A percentile compares a stretch with the other conserved stretches of the same genome.
These are phyloP conservation scores for Zosterops borbonicus DNA, from an alignment of 2,113 vertebrate genomes.

Conservation along the genomic window DNA sequence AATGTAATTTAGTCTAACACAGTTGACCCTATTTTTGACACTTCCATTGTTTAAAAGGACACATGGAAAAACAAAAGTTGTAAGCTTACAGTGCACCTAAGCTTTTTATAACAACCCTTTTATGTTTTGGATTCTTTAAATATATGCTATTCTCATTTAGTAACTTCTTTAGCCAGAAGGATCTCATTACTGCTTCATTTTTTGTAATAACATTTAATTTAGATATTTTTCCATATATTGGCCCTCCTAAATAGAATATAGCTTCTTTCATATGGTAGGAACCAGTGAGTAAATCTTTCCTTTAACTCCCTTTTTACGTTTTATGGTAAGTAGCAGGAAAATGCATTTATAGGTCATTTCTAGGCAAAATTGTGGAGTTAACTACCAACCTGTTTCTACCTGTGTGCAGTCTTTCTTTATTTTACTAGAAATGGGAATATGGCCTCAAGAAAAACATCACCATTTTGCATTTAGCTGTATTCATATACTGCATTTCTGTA, in stretches of 20 bases:
- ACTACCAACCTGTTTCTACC: slow-evolving; percentile 79
- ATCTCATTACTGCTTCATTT: slow-evolving; percentile 90
- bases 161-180: slow-evolving; percentile 86
- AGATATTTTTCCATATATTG: slow-evolving; percentile 86
- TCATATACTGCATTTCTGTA: slow-evolving; percentile 95
- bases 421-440: slow-evolving; percentile 83
- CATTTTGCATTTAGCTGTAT: slow-evolving; percentile 88
- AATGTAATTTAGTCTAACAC: slow-evolving; percentile 79
- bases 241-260: slow-evolving; percentile 90
- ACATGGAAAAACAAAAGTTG: slow-evolving; percentile 77
- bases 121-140: slow-evolving; percentile 81
- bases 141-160: slow-evolving; percentile 87
- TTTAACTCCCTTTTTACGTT: slow-evolving; percentile 83
- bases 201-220: slow-evolving; percentile 93
- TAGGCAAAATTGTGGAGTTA: slow-evolving; percentile 79
- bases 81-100: slow-evolving; percentile 84
- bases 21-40: slow-evolving; percentile 81
- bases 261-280: slow-evolving; percentile 82
- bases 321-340: slow-evolving; percentile 83
- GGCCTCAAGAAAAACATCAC: slow-evolving; percentile 80
- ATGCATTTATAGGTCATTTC: slow-evolving; percentile 81
- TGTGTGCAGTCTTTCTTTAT: slow-evolving; percentile 80
- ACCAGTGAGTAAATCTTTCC: slow-evolving; percentile 78
- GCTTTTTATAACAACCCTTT: slow-evolving; percentile 83
- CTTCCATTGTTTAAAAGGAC: slow-evolving; percentile 80